Conservation (phyloP, 1,140 invertebrate genomes). For the Aleiodes sp. region DNA sequence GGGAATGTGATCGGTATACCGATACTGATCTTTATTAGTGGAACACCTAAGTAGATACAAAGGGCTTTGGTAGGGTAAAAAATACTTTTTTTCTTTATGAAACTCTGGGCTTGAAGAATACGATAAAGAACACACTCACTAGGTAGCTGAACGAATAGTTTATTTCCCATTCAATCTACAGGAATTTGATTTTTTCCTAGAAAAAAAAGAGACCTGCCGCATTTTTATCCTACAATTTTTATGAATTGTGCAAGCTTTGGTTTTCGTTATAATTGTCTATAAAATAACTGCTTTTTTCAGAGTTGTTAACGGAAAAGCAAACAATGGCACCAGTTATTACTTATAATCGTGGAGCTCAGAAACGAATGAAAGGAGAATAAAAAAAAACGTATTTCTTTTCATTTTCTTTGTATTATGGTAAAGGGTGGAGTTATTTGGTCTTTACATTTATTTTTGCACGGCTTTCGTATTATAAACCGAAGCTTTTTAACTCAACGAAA, state of each 20-base stretch:
- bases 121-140: constrained; percentile 8
- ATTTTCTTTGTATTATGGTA: background rate
- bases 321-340: constrained; percentile 7
- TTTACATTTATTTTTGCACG: background rate
- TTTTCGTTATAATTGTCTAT: constrained; percentile 15
- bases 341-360: background rate
- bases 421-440: background rate
- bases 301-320: background rate
- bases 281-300: background rate
- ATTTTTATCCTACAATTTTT: too few relatives aligned
- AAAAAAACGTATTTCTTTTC: background rate
- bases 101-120: background rate
- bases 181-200: background rate
- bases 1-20: constrained; percentile 38
- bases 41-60: constrained; percentile 31
- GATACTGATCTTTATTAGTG: constrained; percentile 40
- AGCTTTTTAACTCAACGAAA: too few relatives aligned
- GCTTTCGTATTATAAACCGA: background rate
- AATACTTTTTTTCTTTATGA: too few relatives aligned
- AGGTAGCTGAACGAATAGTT: constrained; percentile 10
- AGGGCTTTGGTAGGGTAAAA: background rate
- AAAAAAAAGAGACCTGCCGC: too few relatives aligned
- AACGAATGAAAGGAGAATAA: background rate
- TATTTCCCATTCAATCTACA: constrained; percentile 23
- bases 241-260: too few relatives aligned